These are phyloP conservation scores for Stramonita haemastoma DNA, from an alignment of 2,888 invertebrate species.

Conservation along the genomic window DNA sequence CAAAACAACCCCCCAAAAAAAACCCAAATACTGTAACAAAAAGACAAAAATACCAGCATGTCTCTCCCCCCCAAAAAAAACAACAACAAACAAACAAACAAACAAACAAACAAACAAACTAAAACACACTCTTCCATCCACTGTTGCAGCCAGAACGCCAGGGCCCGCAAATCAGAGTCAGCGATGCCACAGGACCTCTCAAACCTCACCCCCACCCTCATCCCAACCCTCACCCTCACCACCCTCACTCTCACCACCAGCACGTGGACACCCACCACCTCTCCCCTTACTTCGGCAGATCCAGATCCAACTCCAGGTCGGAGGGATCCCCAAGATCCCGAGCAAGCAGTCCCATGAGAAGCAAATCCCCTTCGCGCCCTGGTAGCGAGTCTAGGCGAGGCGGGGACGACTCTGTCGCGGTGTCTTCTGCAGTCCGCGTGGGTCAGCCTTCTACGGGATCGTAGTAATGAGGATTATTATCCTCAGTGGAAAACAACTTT, in stretches of 20 bases:
- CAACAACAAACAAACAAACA: not conserved
- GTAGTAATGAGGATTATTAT: not conserved
- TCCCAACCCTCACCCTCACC: not conserved
- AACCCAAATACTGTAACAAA: not conserved
- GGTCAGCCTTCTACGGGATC: not conserved
- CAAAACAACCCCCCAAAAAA: not conserved
- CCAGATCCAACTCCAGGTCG: constrained; percentile 12
- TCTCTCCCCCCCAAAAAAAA: not conserved
- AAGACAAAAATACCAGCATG: not conserved
- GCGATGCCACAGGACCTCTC: not conserved
- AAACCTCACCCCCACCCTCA: not conserved
- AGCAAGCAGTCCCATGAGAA: not conserved
- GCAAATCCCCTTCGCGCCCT: not conserved
- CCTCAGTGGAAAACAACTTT: not conserved
- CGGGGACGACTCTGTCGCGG: not conserved
- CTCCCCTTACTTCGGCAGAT: constrained; percentile 16
- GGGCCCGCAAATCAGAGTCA: not conserved
- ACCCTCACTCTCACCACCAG: not conserved
- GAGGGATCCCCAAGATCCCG: not conserved
- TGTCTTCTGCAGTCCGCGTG: not conserved
- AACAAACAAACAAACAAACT: not conserved
- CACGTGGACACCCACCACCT: constrained; percentile 10
- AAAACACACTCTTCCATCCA: not conserved
- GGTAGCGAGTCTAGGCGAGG: not conserved
- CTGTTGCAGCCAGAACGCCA: not conserved